Percentiles rank a stretch among this genome's conserved stretches.
Conservation (phyloP, 2,888 invertebrate genomes). For the Lepidonotus clava region DNA sequence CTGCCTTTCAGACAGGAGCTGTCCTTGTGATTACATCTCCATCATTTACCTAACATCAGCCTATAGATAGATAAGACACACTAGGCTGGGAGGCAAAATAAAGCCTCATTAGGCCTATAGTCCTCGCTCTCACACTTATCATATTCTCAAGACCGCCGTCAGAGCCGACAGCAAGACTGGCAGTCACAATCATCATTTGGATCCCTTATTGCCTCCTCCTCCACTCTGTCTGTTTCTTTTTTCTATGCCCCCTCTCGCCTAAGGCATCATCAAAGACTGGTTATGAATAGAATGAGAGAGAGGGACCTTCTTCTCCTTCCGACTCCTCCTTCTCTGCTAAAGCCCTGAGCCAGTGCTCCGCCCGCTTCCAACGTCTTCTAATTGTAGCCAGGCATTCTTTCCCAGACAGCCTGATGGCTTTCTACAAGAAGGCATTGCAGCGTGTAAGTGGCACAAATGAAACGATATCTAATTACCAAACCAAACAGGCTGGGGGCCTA, state of each 20-base stretch:
- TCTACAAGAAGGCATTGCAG: background rate
- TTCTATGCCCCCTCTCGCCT: background rate
- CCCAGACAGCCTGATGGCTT: background rate
- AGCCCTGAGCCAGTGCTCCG: background rate
- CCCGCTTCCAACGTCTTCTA: background rate
- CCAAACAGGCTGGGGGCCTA: slow-evolving; percentile 14
- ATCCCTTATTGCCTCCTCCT: too few relatives aligned
- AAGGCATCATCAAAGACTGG: background rate
- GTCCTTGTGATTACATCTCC: too few relatives aligned
- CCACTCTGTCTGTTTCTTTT: background rate
- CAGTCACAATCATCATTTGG: too few relatives aligned
- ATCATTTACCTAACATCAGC: too few relatives aligned
- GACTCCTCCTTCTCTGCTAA: too few relatives aligned
- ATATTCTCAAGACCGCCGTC: too few relatives aligned
- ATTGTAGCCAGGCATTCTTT: slow-evolving; percentile 4
- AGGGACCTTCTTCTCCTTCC: background rate
- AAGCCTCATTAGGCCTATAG: too few relatives aligned
- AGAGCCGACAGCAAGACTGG: too few relatives aligned
- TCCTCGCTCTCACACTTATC: too few relatives aligned
- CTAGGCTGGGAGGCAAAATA: too few relatives aligned
- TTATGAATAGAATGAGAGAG: background rate
- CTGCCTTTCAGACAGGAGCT: too few relatives aligned
- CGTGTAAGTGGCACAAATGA: slow-evolving; percentile 28
- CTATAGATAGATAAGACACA: too few relatives aligned
- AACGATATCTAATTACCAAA: slow-evolving; percentile 28